A percentile compares a stretch with the other conserved stretches of the same genome.
Conservation (phyloP, 2,888 invertebrate species). For the Lacanobia oleracea region DNA sequence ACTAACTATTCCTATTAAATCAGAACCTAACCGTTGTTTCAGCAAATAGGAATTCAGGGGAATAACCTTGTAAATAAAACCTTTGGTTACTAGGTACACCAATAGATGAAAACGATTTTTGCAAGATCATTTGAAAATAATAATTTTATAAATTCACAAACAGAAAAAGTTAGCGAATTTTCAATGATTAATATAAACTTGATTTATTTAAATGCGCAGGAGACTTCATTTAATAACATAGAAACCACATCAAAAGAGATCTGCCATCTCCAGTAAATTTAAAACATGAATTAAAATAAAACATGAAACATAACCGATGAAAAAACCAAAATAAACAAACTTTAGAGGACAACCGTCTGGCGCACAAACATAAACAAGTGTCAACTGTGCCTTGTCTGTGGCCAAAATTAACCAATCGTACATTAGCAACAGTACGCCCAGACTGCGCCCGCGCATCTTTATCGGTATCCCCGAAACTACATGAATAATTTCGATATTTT, state of each 20-base stretch:
- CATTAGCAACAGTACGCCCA: slow-evolving; percentile 54
- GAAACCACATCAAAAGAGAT: slow-evolving; percentile 40
- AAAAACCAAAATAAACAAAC: slow-evolving; percentile 62
- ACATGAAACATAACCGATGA: slow-evolving; percentile 45
- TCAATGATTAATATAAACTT: neutral
- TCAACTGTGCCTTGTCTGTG: slow-evolving; percentile 52
- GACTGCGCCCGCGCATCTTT: slow-evolving; percentile 36
- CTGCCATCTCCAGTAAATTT: slow-evolving; percentile 33
- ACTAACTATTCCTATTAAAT: neutral
- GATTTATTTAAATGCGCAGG: slow-evolving; percentile 33
- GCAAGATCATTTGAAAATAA: neutral
- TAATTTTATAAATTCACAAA: slow-evolving; percentile 1
- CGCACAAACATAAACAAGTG: slow-evolving; percentile 56
- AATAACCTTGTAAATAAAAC: slow-evolving; percentile 5
- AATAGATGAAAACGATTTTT: neutral
- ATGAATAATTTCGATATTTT: slow-evolving; percentile 20
- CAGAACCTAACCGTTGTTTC: neutral
- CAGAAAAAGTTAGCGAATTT: neutral
- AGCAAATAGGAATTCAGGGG: neutral
- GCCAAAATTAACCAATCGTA: slow-evolving; percentile 66
- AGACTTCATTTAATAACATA: slow-evolving; percentile 32
- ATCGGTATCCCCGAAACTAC: slow-evolving; percentile 35
- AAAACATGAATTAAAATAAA: slow-evolving; percentile 54
- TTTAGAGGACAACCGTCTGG: slow-evolving; percentile 65
- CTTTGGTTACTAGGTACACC: neutral